Percentiles rank a stretch among this genome's conserved stretches.
Evolutionary conservation across 2,888 invertebrate species (phyloP).

Genomic region (Brenthis hecate): DNA sequence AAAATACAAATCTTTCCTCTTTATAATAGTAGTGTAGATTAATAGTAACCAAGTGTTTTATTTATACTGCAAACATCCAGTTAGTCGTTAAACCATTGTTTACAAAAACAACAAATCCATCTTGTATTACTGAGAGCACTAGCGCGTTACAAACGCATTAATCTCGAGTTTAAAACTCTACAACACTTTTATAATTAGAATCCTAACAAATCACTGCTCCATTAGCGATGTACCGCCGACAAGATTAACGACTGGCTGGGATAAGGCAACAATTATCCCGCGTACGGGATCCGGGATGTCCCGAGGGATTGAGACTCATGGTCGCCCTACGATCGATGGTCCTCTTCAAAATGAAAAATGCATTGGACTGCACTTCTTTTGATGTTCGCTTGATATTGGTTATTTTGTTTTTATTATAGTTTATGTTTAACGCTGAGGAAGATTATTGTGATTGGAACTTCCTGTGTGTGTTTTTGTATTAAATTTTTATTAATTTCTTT

Average conservation of each 20-base stretch:
- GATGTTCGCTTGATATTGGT: conserved; percentile 31
- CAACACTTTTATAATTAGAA: conserved; percentile 53
- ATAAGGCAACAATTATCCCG: conserved; percentile 68
- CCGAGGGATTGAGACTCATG: conserved; percentile 50
- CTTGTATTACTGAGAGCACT: conserved; percentile 9
- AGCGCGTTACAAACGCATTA: conserved; percentile 30
- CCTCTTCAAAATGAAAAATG: conserved; percentile 45
- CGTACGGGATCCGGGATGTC: conserved; percentile 45
- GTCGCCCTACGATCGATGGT: conserved; percentile 46
- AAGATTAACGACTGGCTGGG: conserved; percentile 64
- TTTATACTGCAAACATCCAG: too few species aligned
- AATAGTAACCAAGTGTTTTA: too few species aligned
- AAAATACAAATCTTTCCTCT: too few species aligned
- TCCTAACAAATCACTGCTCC: conserved; percentile 66
- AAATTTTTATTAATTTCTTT: too few species aligned
- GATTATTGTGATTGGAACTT: too few species aligned
- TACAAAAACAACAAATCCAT: conserved; percentile 2
- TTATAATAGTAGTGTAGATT: too few species aligned
- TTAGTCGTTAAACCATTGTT: conserved; percentile 2
- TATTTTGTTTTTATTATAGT: neutral
- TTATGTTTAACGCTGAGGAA: too few species aligned
- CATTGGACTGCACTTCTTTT: conserved; percentile 41
- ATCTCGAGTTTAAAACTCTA: conserved; percentile 35
- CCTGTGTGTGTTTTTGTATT: too few species aligned
- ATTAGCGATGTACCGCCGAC: conserved; percentile 61